These are phyloP conservation scores for Helobdella robusta DNA, from an alignment of 2,888 invertebrate species.

Conservation along the genomic window DNA sequence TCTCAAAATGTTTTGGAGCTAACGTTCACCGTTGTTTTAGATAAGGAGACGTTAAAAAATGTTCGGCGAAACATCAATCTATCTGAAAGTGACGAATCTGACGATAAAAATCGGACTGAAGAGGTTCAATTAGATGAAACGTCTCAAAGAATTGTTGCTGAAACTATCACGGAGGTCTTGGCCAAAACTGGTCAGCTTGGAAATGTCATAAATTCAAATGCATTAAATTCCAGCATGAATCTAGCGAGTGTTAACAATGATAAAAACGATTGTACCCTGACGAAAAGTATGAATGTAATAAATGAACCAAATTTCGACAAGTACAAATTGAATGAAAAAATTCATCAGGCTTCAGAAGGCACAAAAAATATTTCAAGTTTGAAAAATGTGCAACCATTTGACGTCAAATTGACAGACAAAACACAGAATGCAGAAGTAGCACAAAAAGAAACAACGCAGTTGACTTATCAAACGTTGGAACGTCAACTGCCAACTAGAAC, in stretches of 20 bases:
- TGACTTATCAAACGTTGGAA: slow-evolving; percentile 20
- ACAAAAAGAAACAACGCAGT: too few relatives aligned
- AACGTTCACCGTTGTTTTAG: slow-evolving; percentile 18
- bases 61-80: neutral
- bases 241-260: neutral
- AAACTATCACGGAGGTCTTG: slow-evolving; percentile 18
- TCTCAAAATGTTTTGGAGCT: slow-evolving; percentile 12
- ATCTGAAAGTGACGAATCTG: neutral
- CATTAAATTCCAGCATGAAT: neutral
- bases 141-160: slow-evolving; percentile 14
- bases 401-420: neutral
- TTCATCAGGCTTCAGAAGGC: too few relatives aligned
- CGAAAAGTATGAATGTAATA: neutral
- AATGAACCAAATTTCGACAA: neutral
- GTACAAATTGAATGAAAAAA: too few relatives aligned
- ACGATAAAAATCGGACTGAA: neutral
- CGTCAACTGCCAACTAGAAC: too few relatives aligned
- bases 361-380: neutral
- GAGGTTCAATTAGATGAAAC: slow-evolving; percentile 8
- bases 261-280: neutral
- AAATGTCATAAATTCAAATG: neutral
- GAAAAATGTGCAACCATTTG: neutral
- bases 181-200: neutral
- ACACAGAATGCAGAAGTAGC: neutral
- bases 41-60: slow-evolving; percentile 16